These are phyloP conservation scores for Apostichopus leukothele DNA, from an alignment of 53 echinoderm and acorn worm genomes.

Conservation along the genomic window DNA sequence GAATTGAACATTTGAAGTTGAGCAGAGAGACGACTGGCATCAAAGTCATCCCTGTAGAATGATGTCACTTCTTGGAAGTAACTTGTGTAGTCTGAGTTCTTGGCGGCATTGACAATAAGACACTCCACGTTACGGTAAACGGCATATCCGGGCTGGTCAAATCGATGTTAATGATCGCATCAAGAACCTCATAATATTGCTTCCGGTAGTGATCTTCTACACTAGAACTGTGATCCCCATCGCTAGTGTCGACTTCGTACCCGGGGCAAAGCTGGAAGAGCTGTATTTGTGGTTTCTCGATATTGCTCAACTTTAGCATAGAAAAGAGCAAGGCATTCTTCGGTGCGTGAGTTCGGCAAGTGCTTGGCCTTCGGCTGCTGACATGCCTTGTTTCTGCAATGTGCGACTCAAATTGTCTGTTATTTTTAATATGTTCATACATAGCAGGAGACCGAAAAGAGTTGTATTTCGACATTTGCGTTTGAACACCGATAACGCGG, in stretches of 20 bases:
- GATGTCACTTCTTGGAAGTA: constrained; percentile 7
- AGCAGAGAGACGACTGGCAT: background rate
- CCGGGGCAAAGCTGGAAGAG: background rate
- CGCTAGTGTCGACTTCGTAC: background rate
- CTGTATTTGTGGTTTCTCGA: background rate
- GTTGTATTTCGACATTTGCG: constrained; percentile 18
- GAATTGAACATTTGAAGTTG: too few species aligned
- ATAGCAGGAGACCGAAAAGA: constrained; percentile 26
- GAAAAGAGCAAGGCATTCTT: background rate
- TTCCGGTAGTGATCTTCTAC: constrained; percentile 33
- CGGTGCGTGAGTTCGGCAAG: constrained; percentile 21
- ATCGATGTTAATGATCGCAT: background rate
- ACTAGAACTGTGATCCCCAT: constrained; percentile 16
- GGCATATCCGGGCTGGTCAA: constrained; percentile 23
- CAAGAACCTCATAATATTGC: constrained; percentile 35
- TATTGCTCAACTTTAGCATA: constrained; percentile 31
- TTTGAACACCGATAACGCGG: constrained; percentile 30
- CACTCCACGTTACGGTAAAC: constrained; percentile 4
- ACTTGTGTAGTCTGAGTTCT: constrained; percentile 23
- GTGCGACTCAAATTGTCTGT: background rate
- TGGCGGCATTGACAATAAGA: constrained; percentile 12
- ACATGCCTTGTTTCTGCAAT: constrained; percentile 11
- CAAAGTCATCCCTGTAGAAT: constrained; percentile 20
- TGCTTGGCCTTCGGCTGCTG: constrained; percentile 4
- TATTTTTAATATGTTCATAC: too few species aligned